Percentiles rank a stretch among this genome's conserved stretches.
Conservation (phyloP, 2,113 vertebrate genomes). For the Ailuropoda melanoleuca region DNA sequence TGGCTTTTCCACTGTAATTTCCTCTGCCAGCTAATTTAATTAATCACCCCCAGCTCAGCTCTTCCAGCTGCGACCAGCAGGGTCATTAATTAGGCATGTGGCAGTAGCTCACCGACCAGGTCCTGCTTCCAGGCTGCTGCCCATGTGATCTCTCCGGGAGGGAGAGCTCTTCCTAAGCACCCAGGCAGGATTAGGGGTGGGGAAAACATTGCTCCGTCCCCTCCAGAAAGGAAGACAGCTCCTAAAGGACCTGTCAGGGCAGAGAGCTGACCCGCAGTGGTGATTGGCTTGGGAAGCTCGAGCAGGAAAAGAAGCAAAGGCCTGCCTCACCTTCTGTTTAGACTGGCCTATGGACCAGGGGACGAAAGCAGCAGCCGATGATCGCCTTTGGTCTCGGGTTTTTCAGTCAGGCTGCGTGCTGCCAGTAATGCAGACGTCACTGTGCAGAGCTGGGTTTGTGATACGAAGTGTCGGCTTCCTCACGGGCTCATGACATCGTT, state of each 20-base stretch:
- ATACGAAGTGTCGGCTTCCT: accelerated
- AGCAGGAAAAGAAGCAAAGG: accelerated
- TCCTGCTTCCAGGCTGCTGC: conserved; percentile 84
- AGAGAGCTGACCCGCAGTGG: not conserved
- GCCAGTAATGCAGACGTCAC: accelerated
- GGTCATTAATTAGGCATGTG: conserved; percentile 92
- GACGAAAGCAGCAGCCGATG: accelerated
- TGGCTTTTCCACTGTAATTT: conserved; percentile 92
- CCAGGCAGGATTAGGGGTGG: conserved; percentile 56
- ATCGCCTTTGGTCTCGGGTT: not conserved
- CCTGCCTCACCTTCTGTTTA: not conserved
- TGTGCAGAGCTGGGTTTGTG: accelerated
- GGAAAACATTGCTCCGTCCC: not conserved
- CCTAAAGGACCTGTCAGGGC: not conserved
- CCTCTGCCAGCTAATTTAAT: conserved; percentile 94
- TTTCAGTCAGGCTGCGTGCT: not conserved
- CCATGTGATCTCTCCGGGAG: conserved; percentile 83
- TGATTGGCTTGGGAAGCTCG: accelerated
- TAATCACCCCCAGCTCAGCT: conserved; percentile 92
- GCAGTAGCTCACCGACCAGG: conserved; percentile 84
- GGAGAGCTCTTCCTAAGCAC: conserved; percentile 55
- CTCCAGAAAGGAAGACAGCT: not conserved
- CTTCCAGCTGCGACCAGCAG: conserved; percentile 90
- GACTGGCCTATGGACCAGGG: not conserved
- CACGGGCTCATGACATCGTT: accelerated